Conservation (phyloP, 92 coral and sea anemone species). For the Desmophyllum pertusum region DNA sequence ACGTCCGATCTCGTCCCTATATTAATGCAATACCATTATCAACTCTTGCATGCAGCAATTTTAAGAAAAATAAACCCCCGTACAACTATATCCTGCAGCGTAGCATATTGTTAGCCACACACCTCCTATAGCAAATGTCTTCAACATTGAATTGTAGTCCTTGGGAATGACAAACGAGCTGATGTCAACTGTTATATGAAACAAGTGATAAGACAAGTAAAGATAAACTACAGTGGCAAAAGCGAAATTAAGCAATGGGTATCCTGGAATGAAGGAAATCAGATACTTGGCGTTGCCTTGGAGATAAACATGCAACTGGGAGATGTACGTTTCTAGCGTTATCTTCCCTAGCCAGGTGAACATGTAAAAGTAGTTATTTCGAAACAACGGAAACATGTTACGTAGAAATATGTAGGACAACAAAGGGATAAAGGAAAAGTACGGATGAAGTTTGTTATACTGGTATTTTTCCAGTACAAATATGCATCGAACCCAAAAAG, state of each 20-base stretch:
- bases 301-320: slow-evolving; percentile 83
- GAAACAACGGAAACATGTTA: slow-evolving; percentile 70
- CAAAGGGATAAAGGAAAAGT: slow-evolving; percentile 75
- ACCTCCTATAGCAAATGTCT: slow-evolving; percentile 35
- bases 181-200: slow-evolving; percentile 69
- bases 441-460: slow-evolving; percentile 78
- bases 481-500: slow-evolving; percentile 61
- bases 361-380: slow-evolving; percentile 55
- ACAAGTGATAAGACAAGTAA: slow-evolving; percentile 67
- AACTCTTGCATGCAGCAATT: background rate
- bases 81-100: slow-evolving; percentile 9
- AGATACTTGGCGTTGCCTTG: slow-evolving; percentile 76
- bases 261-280: slow-evolving; percentile 71
- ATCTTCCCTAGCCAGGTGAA: slow-evolving; percentile 86
- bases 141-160: slow-evolving; percentile 56
- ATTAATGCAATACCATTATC: background rate
- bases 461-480: slow-evolving; percentile 73
- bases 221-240: slow-evolving; percentile 68
- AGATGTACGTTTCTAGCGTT: slow-evolving; percentile 83
- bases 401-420: slow-evolving; percentile 75
- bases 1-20: too few species aligned
- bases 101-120: slow-evolving; percentile 70
- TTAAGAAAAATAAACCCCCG: slow-evolving; percentile 9
- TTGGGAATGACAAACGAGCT: slow-evolving; percentile 73
- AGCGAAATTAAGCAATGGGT: slow-evolving; percentile 78